phyloP scores from a whole-genome alignment of 2,113 vertebrate species.

The Chionodraco myersi region DNA sequence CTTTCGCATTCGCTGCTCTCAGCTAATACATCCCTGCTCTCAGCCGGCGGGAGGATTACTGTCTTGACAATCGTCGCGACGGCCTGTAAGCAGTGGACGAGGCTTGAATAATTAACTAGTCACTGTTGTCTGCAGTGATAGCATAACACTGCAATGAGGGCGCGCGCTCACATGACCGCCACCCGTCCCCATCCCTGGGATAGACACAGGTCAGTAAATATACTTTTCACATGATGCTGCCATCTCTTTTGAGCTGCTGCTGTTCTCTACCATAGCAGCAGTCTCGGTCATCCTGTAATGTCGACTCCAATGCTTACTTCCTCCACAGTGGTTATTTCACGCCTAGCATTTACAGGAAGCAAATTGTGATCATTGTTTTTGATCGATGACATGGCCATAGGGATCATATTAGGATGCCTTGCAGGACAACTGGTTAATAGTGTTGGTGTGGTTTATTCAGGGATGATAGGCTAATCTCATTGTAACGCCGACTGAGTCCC shows the following conservation, averaged over 20 bases:
- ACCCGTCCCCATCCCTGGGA: constrained; percentile 40
- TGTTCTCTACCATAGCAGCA: constrained; percentile 26
- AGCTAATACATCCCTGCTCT: neutral
- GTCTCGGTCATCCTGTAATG: constrained; percentile 47
- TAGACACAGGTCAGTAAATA: constrained; percentile 67
- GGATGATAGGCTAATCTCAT: constrained; percentile 5
- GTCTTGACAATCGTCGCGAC: constrained; percentile 31
- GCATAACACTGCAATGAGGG: constrained; percentile 77
- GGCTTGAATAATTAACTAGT: constrained; percentile 51
- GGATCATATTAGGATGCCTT: neutral
- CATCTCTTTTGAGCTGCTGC: constrained; percentile 14
- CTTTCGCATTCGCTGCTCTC: constrained; percentile 37
- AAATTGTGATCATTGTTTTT: neutral
- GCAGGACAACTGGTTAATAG: neutral
- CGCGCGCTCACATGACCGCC: constrained; percentile 43
- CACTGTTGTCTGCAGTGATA: constrained; percentile 72
- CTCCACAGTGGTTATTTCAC: constrained; percentile 5
- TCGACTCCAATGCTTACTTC: constrained; percentile 46
- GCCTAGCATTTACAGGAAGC: constrained; percentile 26
- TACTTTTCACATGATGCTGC: neutral
- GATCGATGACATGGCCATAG: neutral
- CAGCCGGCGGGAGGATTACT: neutral
- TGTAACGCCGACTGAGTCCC: constrained; percentile 4
- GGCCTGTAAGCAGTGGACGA: constrained; percentile 53
- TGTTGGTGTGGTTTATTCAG: constrained; percentile 1